Evolutionary conservation across 2,113 vertebrate species (phyloP).

Genomic region (Acinonyx jubatus): DNA sequence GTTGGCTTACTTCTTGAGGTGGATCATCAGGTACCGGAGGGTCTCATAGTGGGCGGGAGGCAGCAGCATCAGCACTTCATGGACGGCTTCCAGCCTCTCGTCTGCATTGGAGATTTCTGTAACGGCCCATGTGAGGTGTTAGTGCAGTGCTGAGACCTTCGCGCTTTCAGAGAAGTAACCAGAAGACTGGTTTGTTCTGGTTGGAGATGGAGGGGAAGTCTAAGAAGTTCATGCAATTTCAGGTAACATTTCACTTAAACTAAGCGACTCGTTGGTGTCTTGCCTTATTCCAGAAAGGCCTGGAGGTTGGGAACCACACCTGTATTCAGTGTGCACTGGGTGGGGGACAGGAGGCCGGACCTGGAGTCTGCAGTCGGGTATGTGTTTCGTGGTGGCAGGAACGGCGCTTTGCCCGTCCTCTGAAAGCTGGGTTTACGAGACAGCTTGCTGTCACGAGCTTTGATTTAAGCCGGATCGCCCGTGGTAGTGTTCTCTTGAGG

Average conservation of each 20-base stretch:
- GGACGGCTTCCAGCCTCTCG: constrained; percentile 94
- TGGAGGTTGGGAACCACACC: neutral
- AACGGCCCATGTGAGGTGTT: neutral
- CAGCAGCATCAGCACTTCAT: constrained; percentile 93
- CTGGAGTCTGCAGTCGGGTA: no score
- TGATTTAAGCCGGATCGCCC: neutral
- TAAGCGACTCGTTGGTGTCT: neutral
- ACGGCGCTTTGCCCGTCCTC: neutral
- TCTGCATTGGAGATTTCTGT: constrained; percentile 93
- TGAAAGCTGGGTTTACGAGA: neutral
- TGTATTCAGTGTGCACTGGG: rapidly evolving
- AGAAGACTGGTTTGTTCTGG: neutral
- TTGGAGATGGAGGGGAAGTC: neutral
- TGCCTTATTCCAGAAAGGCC: neutral
- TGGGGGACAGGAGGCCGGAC: neutral
- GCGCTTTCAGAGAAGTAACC: neutral
- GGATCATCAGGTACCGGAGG: constrained; percentile 96
- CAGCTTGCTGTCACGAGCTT: neutral
- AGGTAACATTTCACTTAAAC: neutral
- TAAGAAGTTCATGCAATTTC: neutral
- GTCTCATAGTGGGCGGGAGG: constrained; percentile 98
- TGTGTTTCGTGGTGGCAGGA: no score
- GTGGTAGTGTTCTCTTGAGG: neutral
- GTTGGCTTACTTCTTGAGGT: constrained; percentile 94
- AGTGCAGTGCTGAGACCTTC: rapidly evolving